Percentiles rank a stretch among this genome's conserved stretches.
These are phyloP conservation scores for Mormoops blainvillei DNA, from an alignment of 2,113 vertebrate genomes.

Conservation along the genomic window DNA sequence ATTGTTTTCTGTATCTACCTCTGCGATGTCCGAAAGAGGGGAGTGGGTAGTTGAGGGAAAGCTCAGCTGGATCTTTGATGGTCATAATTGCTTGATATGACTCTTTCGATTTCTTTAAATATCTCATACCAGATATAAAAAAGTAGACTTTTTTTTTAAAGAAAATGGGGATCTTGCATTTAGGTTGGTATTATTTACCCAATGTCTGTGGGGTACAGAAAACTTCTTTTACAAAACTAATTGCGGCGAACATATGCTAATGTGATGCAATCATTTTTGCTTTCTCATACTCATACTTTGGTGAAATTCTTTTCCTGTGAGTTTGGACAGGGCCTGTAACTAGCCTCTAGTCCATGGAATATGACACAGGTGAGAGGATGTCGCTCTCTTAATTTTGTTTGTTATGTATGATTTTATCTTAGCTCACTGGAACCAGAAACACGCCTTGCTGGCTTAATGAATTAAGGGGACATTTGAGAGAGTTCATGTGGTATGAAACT, in stretches of 20 bases:
- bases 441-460: not conserved
- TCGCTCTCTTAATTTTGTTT: not conserved
- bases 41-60: not conserved
- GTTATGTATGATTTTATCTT: not conserved
- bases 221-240: not conserved
- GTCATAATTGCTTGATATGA: not conserved
- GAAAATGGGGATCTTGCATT: rapidly evolving
- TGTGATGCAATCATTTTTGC: not conserved
- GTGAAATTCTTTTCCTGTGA: not conserved
- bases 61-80: not conserved
- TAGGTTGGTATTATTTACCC: not conserved
- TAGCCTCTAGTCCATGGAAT: not conserved
- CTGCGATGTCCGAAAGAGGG: not conserved
- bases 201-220: not conserved
- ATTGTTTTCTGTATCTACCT: not conserved
- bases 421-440: not conserved
- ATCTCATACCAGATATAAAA: not conserved
- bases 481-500: not conserved
- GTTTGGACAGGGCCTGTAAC: not conserved
- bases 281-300: not conserved
- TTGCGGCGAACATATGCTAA: not conserved
- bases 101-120: not conserved
- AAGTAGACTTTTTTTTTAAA: not conserved
- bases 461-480: not conserved
- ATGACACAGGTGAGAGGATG: not conserved